phyloP scores from a whole-genome alignment of 2,797 vertebrate species.

The Cichlasoma orientale region DNA sequence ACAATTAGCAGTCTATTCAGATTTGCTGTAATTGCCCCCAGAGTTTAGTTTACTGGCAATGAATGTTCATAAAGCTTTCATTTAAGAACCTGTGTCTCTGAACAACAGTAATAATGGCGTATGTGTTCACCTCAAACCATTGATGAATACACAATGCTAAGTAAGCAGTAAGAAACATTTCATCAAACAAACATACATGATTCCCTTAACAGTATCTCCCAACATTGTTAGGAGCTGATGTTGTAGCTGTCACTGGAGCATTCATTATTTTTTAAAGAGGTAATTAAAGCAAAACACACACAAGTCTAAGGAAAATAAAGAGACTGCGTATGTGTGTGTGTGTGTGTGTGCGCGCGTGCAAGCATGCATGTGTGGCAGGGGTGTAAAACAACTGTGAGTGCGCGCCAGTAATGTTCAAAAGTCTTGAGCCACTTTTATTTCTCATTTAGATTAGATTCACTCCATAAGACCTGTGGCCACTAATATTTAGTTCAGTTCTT shows the following conservation, averaged over 20 bases:
- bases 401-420: neutral
- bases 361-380: neutral
- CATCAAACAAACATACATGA: neutral
- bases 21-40: constrained; percentile 22
- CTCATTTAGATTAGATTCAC: neutral
- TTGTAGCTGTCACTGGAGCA: neutral
- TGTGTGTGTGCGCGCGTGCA: no score
- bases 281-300: neutral
- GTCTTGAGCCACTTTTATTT: neutral
- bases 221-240: neutral
- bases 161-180: neutral
- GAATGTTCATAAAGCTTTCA: constrained; percentile 24
- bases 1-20: constrained; percentile 4
- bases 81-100: constrained; percentile 5
- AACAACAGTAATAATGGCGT: neutral
- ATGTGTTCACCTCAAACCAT: neutral
- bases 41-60: constrained; percentile 35
- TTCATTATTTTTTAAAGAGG: neutral
- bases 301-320: neutral
- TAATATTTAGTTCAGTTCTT: neutral
- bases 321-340: neutral
- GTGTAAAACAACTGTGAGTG: no score
- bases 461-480: neutral
- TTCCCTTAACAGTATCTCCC: neutral
- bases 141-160: neutral